Conservation (phyloP, 2,797 vertebrate species). For the Sparus aurata region DNA sequence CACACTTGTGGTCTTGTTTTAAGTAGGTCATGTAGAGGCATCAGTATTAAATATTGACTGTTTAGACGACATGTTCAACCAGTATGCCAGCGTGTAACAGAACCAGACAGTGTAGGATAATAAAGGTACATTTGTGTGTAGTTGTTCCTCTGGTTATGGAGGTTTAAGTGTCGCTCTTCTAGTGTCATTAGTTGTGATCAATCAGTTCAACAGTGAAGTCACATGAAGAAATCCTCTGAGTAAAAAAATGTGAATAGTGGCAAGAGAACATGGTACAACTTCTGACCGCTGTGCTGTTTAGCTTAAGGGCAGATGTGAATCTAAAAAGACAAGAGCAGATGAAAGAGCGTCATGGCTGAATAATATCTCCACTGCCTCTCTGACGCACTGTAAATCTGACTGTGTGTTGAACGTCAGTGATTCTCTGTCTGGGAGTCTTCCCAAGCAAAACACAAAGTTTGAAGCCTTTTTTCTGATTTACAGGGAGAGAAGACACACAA, state of each 20-base stretch:
- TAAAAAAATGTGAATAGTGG: not conserved
- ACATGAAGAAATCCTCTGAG: not conserved
- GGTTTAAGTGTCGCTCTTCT: not conserved
- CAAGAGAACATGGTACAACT: not conserved
- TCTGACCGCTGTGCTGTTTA: not conserved
- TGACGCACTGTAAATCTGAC: conserved; percentile 73
- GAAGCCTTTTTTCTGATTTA: conserved; percentile 75
- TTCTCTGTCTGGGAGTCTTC: conserved; percentile 74
- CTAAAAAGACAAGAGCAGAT: conserved; percentile 1
- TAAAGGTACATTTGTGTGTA: not conserved
- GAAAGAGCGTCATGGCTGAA: conserved; percentile 51
- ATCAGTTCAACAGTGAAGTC: not conserved
- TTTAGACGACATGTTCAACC: not conserved
- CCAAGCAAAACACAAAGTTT: not conserved
- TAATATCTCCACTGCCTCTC: conserved; percentile 73
- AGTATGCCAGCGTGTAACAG: not conserved
- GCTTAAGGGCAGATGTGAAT: not conserved
- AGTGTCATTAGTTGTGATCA: not conserved
- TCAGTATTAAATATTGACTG: too few species aligned
- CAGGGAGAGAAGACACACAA: conserved; percentile 1
- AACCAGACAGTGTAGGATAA: not conserved
- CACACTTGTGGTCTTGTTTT: too few species aligned
- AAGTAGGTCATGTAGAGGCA: too few species aligned
- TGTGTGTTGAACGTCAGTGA: conserved; percentile 81
- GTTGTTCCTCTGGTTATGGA: not conserved